These are phyloP conservation scores for Tor tambroides DNA, from an alignment of 2,113 vertebrate species.

Conservation along the genomic window DNA sequence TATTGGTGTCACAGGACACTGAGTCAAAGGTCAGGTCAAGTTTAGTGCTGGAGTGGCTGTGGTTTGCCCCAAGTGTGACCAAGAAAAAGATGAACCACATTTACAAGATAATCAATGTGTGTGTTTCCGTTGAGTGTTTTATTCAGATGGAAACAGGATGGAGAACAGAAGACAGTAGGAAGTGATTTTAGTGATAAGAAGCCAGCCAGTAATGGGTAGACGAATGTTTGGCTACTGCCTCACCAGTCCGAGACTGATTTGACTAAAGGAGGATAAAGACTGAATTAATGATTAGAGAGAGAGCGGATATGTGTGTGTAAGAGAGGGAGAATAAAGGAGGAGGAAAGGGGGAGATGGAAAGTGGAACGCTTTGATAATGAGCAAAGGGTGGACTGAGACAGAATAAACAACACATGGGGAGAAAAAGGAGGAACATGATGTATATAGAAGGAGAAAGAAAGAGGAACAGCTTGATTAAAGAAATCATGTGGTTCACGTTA, in stretches of 20 bases:
- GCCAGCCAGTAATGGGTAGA: slow-evolving; percentile 7
- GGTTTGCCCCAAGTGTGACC: background rate
- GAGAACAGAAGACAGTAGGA: slow-evolving; percentile 46
- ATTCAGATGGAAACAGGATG: slow-evolving; percentile 29
- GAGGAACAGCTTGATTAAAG: slow-evolving; percentile 1
- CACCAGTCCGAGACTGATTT: slow-evolving; percentile 43
- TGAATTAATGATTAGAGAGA: background rate
- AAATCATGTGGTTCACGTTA: background rate
- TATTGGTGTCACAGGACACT: slow-evolving; percentile 49
- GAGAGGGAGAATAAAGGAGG: slow-evolving; percentile 4
- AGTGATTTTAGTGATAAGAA: slow-evolving; percentile 50
- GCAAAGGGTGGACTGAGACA: slow-evolving; percentile 16
- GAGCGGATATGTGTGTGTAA: background rate
- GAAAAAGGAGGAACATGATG: slow-evolving; percentile 4
- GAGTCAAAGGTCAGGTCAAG: slow-evolving; percentile 44
- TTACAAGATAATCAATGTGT: slow-evolving; percentile 15
- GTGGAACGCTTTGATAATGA: slow-evolving; percentile 18
- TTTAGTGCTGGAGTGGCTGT: slow-evolving; percentile 22
- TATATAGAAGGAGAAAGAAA: background rate
- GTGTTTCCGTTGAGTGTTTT: slow-evolving; percentile 27
- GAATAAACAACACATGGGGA: slow-evolving; percentile 5
- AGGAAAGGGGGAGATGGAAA: slow-evolving; percentile 1
- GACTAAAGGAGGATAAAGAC: slow-evolving; percentile 39
- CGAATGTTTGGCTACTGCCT: slow-evolving; percentile 24
- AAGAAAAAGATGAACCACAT: background rate